Base-by-base conservation (phyloP, 1,140 invertebrate genomes). In the Orchesella cincta region DNA sequence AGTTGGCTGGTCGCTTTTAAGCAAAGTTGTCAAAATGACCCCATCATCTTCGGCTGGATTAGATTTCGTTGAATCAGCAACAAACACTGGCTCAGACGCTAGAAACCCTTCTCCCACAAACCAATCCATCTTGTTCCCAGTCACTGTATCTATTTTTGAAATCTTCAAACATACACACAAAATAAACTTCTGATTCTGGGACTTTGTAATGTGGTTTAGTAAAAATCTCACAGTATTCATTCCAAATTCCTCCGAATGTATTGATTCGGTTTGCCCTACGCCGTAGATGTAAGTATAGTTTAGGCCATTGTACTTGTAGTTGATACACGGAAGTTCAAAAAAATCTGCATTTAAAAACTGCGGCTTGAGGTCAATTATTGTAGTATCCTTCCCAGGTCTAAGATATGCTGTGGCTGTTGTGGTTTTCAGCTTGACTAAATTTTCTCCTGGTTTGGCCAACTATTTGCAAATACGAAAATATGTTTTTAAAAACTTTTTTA, bases 31-130 rank as follows among this genome's bases (percentile, higher is more conserved):
- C 28, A 86, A 29, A 1, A 86, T n/a, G 26, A 86, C 81, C 8
- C 85, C 86, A 73, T 87, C 86, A 72, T 87, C 86, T 78, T 86
- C 85, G 1, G 79, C 79, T 20, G 46, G 72, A 28, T 77, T 78
- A 51, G 81, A 74, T 16, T 23, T 26, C 0, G 28, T 74, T 33
- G 73, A 79, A 77, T 76, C 76, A 46, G 73, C 23, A 23, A 79
- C 72, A 67, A 81, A 81, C 16, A 80, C 35, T 23, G 79, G 79
- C 34, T 82, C 77, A 0, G 71, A 71, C 16, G 39, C 62, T 14
- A 77, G 26, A 20, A 31, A 23, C 1, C 33, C 39, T 39, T 82
- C 71, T 16, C 16, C n/a, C 39, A 23, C 23, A n/a, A 5, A 18
- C 33, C 78, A 67, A 33, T 0, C 34, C 51, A 79, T 36, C 26